Conservation (phyloP, 1,140 invertebrate species). For the Drosophila bocqueti region DNA sequence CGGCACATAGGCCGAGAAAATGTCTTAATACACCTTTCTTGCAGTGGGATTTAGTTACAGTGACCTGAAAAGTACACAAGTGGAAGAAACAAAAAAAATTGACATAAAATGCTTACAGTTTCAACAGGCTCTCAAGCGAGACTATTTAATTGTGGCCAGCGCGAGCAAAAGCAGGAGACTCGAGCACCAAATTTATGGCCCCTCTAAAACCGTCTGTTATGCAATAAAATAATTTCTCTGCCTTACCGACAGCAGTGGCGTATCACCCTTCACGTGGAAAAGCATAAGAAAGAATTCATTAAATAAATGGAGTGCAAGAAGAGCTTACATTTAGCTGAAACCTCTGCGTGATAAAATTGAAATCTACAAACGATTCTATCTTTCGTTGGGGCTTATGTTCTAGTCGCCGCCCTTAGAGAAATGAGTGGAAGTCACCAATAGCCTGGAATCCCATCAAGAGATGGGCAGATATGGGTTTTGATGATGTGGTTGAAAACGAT, state of each 20-base stretch:
- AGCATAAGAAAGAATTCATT: conserved; percentile 64
- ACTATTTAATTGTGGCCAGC: conserved; percentile 74
- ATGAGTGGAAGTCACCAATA: conserved; percentile 13
- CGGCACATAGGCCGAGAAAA: background rate
- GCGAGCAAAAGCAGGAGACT: conserved; percentile 53
- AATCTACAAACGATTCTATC: conserved; percentile 53
- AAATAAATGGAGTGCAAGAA: conserved; percentile 28
- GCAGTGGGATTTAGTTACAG: conserved; percentile 1
- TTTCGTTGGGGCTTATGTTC: conserved; percentile 61
- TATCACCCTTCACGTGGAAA: conserved; percentile 15
- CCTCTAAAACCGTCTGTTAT: conserved; percentile 72
- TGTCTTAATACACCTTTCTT: background rate
- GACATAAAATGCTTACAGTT: conserved; percentile 75
- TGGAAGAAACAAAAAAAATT: conserved; percentile 34
- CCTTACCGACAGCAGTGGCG: background rate
- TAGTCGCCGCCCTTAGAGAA: conserved; percentile 25
- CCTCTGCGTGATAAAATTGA: conserved; percentile 34
- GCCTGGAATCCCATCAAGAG: conserved; percentile 46
- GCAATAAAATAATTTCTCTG: conserved; percentile 77
- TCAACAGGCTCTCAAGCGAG: conserved; percentile 66
- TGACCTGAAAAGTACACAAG: conserved; percentile 15
- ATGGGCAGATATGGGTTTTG: conserved; percentile 40
- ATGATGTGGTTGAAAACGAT: conserved; percentile 9
- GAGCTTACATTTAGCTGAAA: background rate
- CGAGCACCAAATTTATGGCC: conserved; percentile 71